A percentile compares a stretch with the other conserved stretches of the same genome.
Evolutionary conservation across 1,140 invertebrate genomes (phyloP).

Genomic region (Drosophila obscura): DNA sequence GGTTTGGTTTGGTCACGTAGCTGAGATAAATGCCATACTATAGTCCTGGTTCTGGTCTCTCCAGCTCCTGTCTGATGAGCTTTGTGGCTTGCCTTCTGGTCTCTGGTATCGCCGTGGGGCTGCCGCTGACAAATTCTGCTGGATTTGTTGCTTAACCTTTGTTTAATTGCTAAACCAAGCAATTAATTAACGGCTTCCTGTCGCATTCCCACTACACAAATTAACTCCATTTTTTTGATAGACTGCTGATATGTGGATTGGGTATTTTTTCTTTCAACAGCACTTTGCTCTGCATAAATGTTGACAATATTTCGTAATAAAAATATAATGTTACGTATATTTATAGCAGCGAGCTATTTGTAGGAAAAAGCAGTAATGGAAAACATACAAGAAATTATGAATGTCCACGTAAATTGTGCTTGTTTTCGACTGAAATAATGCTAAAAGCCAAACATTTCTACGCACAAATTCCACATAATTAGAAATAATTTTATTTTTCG

Average conservation of each 20-base stretch:
- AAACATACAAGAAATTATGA: too few relatives aligned
- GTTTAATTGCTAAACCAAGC: constrained; percentile 66
- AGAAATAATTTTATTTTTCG: too few relatives aligned
- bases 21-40: constrained; percentile 52
- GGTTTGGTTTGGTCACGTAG: constrained; percentile 54
- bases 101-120: constrained; percentile 11
- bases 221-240: not conserved
- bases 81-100: not conserved
- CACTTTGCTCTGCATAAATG: constrained; percentile 4
- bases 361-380: too few relatives aligned
- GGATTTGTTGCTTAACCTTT: constrained; percentile 47
- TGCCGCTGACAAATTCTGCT: constrained; percentile 59
- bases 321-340: too few relatives aligned
- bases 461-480: too few relatives aligned
- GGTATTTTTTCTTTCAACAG: not conserved
- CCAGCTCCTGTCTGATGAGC: too few relatives aligned
- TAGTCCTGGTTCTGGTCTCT: not conserved
- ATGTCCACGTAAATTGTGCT: too few relatives aligned
- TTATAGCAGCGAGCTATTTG: too few relatives aligned
- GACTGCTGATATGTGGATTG: not conserved
- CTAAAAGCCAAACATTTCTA: too few relatives aligned
- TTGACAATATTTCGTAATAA: too few relatives aligned
- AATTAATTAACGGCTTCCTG: constrained; percentile 51
- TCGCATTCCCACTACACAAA: constrained; percentile 13
- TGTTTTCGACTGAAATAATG: too few relatives aligned